Percentiles rank a stretch among this genome's conserved stretches.
Conservation (phyloP, 2,888 invertebrate species). For the Yponomeuta malinellus region DNA sequence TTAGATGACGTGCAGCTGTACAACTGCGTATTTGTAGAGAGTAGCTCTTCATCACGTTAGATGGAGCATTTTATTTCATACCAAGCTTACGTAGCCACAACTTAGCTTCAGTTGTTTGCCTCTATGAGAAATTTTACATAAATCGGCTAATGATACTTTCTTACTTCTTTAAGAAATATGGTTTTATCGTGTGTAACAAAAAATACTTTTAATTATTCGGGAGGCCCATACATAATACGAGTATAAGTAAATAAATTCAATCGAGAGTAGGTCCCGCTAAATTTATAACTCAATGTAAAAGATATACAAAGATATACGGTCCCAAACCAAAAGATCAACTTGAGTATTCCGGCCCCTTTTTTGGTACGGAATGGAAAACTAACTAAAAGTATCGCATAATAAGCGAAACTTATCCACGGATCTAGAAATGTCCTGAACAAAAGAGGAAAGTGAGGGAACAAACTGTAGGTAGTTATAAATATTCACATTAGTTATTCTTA, state of each 20-base stretch:
- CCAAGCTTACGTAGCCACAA: background rate
- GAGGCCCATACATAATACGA: too few species aligned
- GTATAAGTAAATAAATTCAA: too few species aligned
- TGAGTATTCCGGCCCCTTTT: background rate
- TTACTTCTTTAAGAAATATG: too few species aligned
- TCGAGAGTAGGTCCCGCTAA: too few species aligned
- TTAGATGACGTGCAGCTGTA: constrained; percentile 25
- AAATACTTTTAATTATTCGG: too few species aligned
- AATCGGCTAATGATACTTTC: too few species aligned
- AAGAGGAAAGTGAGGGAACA: background rate
- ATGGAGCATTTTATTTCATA: background rate
- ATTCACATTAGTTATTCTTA: constrained; percentile 9
- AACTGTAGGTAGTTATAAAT: constrained; percentile 5
- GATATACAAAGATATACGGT: background rate
- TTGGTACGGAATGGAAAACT: background rate
- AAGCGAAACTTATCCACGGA: background rate
- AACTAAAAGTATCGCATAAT: background rate
- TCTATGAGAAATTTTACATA: too few species aligned
- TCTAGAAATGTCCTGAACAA: background rate
- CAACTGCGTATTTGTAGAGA: background rate
- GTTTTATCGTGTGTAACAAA: too few species aligned
- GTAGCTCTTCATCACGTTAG: background rate
- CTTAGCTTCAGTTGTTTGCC: too few species aligned
- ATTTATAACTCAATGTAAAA: too few species aligned
- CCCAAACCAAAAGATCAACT: background rate